Base-by-base conservation (phyloP, 1,140 invertebrate genomes). In the Philopotamus ludificatus region DNA sequence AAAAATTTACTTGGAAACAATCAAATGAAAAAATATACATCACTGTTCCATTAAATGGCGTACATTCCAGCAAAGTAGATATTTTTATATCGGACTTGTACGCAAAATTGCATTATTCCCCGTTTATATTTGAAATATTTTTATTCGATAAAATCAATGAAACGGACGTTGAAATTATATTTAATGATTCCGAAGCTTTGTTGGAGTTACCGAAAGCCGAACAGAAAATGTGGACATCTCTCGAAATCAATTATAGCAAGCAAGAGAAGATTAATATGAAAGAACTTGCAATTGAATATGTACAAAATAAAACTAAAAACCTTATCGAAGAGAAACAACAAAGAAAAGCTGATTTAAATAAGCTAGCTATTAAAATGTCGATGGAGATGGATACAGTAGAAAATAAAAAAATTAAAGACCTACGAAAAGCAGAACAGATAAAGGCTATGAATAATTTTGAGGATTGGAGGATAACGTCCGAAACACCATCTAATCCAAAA, bases 1-100 rank as follows among this genome's bases (percentile, higher is more conserved):
- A 87, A 77, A 82, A 89, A 77, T 87, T 80, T 71, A 82, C 79
- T 42, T 90, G 88, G 88, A 83, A 80, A 50, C 87, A 90, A 78
- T 86, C 84, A 1, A 67, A 74, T 23, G 75, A 81, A 39, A 74
- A 70, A 21, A 70, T 89, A 18, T 77, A 83, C 41, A 79, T 89
- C 66, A 75, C 77, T 66, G 78, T 88, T 8, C 83, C 85, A 21
- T 68, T 88, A 25, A 82, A 76, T 47, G 79, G 73, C 10, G 80
- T 68, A 53, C 80, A 71, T 73, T 79, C 61, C 75, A 77, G 70
- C 67, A 85, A 85, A 72, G 79, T 86, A 0, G 84, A 89, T 74
- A 73, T 89, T 18, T 84, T 89, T 66, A 82, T 84, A 0, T 80
- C 83, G 3, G 80, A 84, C 62, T 78, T 82, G 67, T 90, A 87